Percentiles rank a stretch among this genome's conserved stretches.
phyloP scores from a whole-genome alignment of 2,888 invertebrate genomes.

The Pheosia gnoma region DNA sequence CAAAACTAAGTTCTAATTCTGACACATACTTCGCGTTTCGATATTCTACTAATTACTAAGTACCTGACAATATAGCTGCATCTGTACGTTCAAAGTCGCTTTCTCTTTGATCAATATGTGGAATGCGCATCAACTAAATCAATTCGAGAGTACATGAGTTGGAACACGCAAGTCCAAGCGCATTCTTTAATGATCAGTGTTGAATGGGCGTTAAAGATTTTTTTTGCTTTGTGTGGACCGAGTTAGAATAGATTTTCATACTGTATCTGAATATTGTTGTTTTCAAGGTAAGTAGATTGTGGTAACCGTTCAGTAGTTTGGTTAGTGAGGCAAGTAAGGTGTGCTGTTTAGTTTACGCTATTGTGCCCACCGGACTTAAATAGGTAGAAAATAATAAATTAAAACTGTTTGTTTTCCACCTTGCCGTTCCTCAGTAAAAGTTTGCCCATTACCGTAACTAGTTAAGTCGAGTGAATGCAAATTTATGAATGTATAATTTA shows the following conservation, averaged over 20 bases:
- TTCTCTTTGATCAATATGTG: not conserved
- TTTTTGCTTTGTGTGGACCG: not conserved
- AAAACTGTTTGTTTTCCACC: constrained; percentile 13
- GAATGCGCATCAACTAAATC: not conserved
- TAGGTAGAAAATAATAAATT: not conserved
- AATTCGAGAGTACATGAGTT: not conserved
- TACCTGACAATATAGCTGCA: too few relatives aligned
- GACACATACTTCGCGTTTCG: too few relatives aligned
- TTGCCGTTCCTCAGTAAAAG: constrained; percentile 22
- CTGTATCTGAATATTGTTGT: too few relatives aligned
- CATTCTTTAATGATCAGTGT: not conserved
- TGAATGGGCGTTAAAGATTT: not conserved
- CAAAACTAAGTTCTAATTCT: too few relatives aligned
- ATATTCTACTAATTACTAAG: too few relatives aligned
- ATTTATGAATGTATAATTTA: constrained; percentile 65
- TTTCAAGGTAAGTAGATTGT: too few relatives aligned
- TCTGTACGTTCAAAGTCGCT: not conserved
- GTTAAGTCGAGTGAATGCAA: constrained; percentile 54
- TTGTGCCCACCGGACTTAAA: not conserved
- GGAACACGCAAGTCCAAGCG: not conserved
- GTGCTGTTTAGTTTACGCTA: too few relatives aligned
- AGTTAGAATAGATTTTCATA: not conserved
- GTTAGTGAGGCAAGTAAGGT: too few relatives aligned
- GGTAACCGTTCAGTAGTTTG: too few relatives aligned
- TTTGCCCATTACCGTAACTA: constrained; percentile 46